Evolutionary conservation across 2,888 invertebrate species (phyloP).

Genomic region (Eupeodes luniger): DNA sequence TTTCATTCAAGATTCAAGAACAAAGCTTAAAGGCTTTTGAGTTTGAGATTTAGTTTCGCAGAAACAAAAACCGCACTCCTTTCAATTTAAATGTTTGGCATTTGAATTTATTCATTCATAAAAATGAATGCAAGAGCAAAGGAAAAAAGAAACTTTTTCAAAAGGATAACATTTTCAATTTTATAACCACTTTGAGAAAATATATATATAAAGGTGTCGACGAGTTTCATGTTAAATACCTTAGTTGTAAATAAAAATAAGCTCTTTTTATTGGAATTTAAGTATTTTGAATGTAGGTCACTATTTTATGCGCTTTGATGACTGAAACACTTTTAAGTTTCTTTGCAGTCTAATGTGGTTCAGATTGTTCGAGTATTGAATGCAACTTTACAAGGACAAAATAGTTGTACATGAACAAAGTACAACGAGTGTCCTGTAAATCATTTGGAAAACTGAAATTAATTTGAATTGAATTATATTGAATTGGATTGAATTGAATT

Average conservation of each 20-base stretch:
- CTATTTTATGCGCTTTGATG: too few species aligned
- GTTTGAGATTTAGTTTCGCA: not conserved
- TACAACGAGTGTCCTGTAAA: too few species aligned
- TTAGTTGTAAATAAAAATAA: not conserved
- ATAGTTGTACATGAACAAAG: too few species aligned
- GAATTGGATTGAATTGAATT: too few species aligned
- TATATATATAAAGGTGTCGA: not conserved
- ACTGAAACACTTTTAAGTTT: too few species aligned
- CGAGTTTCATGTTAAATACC: not conserved
- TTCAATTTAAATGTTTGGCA: constrained; percentile 3
- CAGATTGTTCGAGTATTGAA: too few species aligned
- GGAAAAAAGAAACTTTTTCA: not conserved
- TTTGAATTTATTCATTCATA: constrained; percentile 14
- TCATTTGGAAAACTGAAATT: too few species aligned
- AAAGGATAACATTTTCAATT: constrained; percentile 12
- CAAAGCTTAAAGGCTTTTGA: not conserved
- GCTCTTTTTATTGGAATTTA: not conserved
- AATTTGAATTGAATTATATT: too few species aligned
- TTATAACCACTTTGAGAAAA: constrained; percentile 15
- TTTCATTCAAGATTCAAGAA: not conserved
- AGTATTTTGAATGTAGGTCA: not conserved
- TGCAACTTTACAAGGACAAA: too few species aligned
- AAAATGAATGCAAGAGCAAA: constrained; percentile 13
- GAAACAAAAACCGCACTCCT: not conserved
- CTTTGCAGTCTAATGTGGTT: too few species aligned